phyloP scores from a whole-genome alignment of 2,113 vertebrate species.

The Tetrao urogallus region DNA sequence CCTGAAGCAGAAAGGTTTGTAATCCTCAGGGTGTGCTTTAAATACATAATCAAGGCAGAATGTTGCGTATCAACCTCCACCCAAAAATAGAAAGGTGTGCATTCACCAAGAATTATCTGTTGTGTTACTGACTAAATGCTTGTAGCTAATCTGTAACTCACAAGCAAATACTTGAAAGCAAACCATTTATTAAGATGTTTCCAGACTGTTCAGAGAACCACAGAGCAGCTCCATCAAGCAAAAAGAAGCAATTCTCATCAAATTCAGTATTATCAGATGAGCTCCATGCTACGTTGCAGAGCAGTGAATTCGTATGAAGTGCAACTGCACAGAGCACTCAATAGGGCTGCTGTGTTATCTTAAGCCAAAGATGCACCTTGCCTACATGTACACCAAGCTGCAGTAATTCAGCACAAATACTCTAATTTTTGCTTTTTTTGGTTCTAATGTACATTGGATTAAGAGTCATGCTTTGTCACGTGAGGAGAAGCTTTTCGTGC shows the following conservation, averaged over 20 bases:
- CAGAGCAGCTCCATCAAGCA: not conserved
- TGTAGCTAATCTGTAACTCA: not conserved
- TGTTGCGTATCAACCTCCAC: slow-evolving; percentile 11
- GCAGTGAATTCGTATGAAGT: not conserved
- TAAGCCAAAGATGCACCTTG: not conserved
- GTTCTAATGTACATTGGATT: not conserved
- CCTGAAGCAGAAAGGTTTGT: not conserved
- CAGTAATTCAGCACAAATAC: not conserved
- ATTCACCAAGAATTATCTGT: not conserved
- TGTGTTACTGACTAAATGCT: not conserved
- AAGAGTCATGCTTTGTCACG: not conserved
- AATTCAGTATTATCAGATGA: not conserved
- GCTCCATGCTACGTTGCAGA: not conserved
- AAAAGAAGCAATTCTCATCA: not conserved
- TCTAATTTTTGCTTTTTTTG: not conserved
- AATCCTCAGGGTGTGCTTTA: slow-evolving; percentile 1
- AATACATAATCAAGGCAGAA: slow-evolving; percentile 41
- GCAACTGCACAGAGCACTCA: not conserved
- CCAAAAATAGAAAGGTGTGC: not conserved
- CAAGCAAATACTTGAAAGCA: not conserved
- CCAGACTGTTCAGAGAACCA: not conserved
- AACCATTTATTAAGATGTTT: not conserved
- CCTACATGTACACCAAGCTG: not conserved
- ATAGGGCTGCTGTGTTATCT: not conserved
- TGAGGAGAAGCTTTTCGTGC: not conserved